Evolutionary conservation across 2,888 invertebrate species (phyloP).

Genomic region (Rhagonycha fulva): DNA sequence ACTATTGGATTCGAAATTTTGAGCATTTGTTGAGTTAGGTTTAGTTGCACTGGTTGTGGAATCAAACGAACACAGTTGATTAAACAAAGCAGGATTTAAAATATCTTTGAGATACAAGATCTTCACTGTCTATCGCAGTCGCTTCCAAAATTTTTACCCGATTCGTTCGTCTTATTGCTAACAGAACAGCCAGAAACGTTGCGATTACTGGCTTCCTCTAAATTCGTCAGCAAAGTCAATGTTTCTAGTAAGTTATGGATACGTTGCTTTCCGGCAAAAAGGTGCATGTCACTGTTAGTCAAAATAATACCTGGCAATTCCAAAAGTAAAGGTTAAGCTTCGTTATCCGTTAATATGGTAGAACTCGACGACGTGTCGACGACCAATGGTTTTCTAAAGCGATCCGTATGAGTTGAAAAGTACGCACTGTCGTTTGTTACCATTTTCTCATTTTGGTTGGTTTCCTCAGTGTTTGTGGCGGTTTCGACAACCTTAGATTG

Average conservation of each 20-base stretch:
- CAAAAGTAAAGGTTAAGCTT: not conserved
- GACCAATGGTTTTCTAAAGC: not conserved
- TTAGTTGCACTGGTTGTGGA: slow-evolving; percentile 18
- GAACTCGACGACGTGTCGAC: not conserved
- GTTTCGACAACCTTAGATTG: slow-evolving; percentile 42
- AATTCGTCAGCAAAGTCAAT: slow-evolving; percentile 40
- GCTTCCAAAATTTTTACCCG: not conserved
- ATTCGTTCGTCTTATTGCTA: slow-evolving; percentile 33
- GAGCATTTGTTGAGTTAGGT: not conserved
- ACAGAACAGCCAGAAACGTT: slow-evolving; percentile 52
- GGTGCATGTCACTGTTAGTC: slow-evolving; percentile 36
- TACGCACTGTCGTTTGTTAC: slow-evolving; percentile 13
- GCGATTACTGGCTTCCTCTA: slow-evolving; percentile 39
- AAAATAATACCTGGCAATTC: not conserved
- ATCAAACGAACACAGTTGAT: slow-evolving; percentile 38
- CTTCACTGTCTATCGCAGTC: not conserved
- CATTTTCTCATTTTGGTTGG: not conserved
- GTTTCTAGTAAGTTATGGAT: slow-evolving; percentile 52
- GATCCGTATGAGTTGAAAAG: slow-evolving; percentile 4
- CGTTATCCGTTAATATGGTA: not conserved
- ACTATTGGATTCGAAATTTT: slow-evolving; percentile 23
- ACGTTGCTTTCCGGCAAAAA: slow-evolving; percentile 45
- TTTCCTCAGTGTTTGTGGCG: slow-evolving; percentile 44
- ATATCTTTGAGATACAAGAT: slow-evolving; percentile 37
- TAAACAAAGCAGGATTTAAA: slow-evolving; percentile 50